Base-by-base conservation (phyloP, 2,888 invertebrate species). In the Cheilosia vulpina region DNA sequence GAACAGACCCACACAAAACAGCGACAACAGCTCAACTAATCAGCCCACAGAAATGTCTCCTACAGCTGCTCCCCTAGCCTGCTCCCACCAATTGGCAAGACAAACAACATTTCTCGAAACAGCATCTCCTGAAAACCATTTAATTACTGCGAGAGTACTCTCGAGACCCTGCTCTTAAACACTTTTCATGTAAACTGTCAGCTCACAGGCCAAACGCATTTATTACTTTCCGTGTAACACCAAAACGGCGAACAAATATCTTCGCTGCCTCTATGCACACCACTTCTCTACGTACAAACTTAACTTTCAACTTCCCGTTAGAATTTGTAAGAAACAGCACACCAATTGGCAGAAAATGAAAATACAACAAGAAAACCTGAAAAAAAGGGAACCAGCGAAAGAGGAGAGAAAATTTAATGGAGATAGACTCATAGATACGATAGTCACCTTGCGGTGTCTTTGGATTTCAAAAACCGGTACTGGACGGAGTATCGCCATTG, bases 301-400 rank as follows among this genome's bases (percentile, higher is more conserved):
- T 53, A 84, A 80, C 84, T 84, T 84, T 84, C 84, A 80, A 84
- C 81, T 76, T 85, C 71, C 85, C 85, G 85, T 85, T 85, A 85
- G 76, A 85, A 85, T 72, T 27, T 57, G n/a, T 68, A 85, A 21
- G 53, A 85, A 75, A 77, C 80, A 62, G 68, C 58, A 69, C 69
- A 68, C 47, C 53, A 38, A 62, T 50, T 47, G 57, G 45, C 38
- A 31, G 13, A 69, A 45, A n/a, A 45, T 15, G 65, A 55, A 41
- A 34, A 68, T 13, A 38, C 38, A 38, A 55, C 45, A 45, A 52
- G 53, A 72, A 38, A 66, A 58, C 57, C 69, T 6, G 27, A 27
- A 27, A 78, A 62, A 79, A 68, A 50, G 45, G 53, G 69, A 63
- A 24, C 13, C 41, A 34, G 6, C 72, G 58, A 71, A 68, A 68